Conservation (phyloP, 2,113 vertebrate species). For the Paedocypris sp. region DNA sequence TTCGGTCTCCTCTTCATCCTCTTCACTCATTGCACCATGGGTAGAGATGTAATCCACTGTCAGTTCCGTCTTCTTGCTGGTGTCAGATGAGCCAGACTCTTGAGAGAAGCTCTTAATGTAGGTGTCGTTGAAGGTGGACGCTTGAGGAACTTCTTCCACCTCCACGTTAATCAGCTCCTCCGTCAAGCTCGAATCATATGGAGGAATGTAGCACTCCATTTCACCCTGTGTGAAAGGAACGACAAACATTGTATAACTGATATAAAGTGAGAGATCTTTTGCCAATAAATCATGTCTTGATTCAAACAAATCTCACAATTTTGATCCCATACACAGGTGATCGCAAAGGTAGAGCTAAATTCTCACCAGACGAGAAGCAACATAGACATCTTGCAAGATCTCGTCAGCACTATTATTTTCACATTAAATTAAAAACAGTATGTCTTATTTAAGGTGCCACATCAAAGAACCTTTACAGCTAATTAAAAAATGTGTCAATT, state of each 20-base stretch:
- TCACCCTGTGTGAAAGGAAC: slow-evolving; percentile 38
- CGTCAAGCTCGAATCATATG: slow-evolving; percentile 27
- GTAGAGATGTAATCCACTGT: slow-evolving; percentile 53
- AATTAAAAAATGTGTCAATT: too few species aligned
- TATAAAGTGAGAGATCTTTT: too few species aligned
- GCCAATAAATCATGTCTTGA: too few species aligned
- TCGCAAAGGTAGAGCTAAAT: too few species aligned
- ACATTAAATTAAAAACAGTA: too few species aligned
- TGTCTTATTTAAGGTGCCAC: too few species aligned
- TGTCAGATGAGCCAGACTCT: slow-evolving; percentile 49
- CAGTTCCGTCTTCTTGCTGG: slow-evolving; percentile 46
- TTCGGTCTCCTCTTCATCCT: slow-evolving; percentile 34
- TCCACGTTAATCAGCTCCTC: slow-evolving; percentile 47
- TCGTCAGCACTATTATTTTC: too few species aligned
- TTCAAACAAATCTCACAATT: too few species aligned
- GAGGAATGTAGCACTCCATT: slow-evolving; percentile 37
- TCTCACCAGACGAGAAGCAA: too few species aligned
- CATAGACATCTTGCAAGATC: too few species aligned
- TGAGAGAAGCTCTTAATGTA: slow-evolving; percentile 62
- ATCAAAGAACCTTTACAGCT: too few species aligned
- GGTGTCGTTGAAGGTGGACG: slow-evolving; percentile 31
- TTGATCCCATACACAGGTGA: too few species aligned
- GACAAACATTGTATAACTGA: background rate
- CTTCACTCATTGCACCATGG: slow-evolving; percentile 22
- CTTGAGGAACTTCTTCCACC: slow-evolving; percentile 48